Base-by-base conservation (phyloP, 2,113 vertebrate genomes). In the Centropristis striata region DNA sequence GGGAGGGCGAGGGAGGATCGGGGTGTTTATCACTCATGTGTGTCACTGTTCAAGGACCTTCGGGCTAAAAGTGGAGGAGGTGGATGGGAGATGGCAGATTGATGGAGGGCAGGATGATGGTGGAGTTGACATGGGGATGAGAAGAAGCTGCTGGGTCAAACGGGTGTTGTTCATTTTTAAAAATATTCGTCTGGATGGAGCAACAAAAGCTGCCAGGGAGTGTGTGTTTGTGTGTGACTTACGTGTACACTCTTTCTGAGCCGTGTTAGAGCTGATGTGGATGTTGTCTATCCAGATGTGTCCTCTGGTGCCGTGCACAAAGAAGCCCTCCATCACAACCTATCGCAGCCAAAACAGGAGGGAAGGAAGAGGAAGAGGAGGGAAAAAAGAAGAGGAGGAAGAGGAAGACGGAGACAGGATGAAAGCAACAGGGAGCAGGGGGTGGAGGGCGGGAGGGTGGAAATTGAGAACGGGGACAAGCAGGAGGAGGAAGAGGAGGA, bases 211-310 rank as follows among this genome's bases (percentile, higher is more conserved):
- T 11, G 25, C 23, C 21, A 37, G 7, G 12, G 32, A 10, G 15
- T 25, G 49, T 25, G 49, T 20, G 49, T 15, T 44, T 36, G 11
- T n/a, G 60, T 65, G 23, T 3, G 3, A 96, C 98, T 16, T 97
- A 99, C 98, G 97, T 92, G 97, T 97, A 80, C 98, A 99, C 86
- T 96, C 96, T 84, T 97, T 97, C 92, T 97, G 94, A 0, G 97
- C 97, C 36, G 96, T 96, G 79, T 95, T 96, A 0, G 94, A 94
- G 94, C 95, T 97, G 8, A 99, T 95, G 76, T 95, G 95, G 88
- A 99, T 95, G 93, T 97, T 96, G 90, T 98, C 97, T 0, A 99
- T 95, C 94, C 97, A 97, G 42, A 99, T 96, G 89, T 97, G 96
- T 93, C 97, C 98, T 0, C 92, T 88, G 86, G 90, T 95, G 61